A percentile compares a stretch with the other conserved stretches of the same genome.
These are phyloP conservation scores for Otus sunia DNA, from an alignment of 2,113 vertebrate genomes.

Conservation along the genomic window DNA sequence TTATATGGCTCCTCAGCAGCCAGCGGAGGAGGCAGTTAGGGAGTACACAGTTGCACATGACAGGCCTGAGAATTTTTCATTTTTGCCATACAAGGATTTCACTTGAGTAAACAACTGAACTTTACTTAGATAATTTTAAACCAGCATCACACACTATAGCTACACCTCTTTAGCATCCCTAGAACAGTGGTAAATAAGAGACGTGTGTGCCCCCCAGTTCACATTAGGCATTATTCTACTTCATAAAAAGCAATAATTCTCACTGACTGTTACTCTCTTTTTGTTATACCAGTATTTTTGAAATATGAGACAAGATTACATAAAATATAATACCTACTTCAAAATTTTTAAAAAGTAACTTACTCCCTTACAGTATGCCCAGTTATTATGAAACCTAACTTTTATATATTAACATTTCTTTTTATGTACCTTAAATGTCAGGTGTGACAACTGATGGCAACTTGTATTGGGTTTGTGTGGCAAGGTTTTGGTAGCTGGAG, in stretches of 20 bases:
- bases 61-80: conserved; percentile 8
- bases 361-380: background rate
- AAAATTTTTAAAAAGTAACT: background rate
- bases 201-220: background rate
- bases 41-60: background rate
- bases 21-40: background rate
- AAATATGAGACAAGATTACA: background rate
- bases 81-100: conserved; percentile 47
- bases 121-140: background rate
- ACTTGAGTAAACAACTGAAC: background rate
- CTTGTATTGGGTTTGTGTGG: background rate
- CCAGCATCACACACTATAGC: background rate
- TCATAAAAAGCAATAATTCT: background rate
- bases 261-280: background rate
- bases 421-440: background rate
- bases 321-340: background rate
- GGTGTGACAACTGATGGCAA: background rate
- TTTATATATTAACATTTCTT: background rate
- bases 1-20: background rate
- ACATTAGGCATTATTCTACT: background rate
- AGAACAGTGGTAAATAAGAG: background rate
- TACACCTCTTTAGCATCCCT: background rate
- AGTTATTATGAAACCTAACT: background rate
- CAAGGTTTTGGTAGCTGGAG: background rate
- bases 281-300: background rate